Percentiles rank a stretch among this genome's conserved stretches.
Evolutionary conservation across 2,888 invertebrate species (phyloP).

Genomic region (Drosophila antonietae): DNA sequence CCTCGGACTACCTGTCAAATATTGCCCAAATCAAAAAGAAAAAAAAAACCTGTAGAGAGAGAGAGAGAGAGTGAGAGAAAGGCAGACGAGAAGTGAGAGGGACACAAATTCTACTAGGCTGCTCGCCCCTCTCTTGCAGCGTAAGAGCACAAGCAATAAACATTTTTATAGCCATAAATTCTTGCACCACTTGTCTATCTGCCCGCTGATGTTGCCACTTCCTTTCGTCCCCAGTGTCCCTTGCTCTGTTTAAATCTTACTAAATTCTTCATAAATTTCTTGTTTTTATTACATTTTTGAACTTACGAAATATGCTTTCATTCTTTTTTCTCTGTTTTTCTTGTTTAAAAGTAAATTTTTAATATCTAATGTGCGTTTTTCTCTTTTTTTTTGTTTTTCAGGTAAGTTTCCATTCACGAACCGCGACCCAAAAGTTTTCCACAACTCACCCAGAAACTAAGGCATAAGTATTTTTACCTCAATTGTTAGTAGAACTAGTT

Average conservation of each 20-base stretch:
- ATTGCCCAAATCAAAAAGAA: slow-evolving; percentile 16
- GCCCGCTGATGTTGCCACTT: slow-evolving; percentile 4
- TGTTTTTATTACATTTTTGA: slow-evolving; percentile 75
- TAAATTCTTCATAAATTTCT: slow-evolving; percentile 76
- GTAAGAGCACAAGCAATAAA: slow-evolving; percentile 69
- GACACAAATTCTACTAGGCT: slow-evolving; percentile 16
- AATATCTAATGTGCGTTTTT: slow-evolving; percentile 68
- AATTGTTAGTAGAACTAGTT: slow-evolving; percentile 20
- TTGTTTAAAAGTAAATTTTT: slow-evolving; percentile 47
- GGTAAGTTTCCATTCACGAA: slow-evolving; percentile 62
- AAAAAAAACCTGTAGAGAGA: slow-evolving; percentile 26
- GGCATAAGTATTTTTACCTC: slow-evolving; percentile 30
- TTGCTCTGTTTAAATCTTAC: slow-evolving; percentile 38
- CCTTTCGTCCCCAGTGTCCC: neutral
- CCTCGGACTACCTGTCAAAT: slow-evolving; percentile 66
- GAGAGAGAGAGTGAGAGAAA: neutral
- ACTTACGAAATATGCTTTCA: slow-evolving; percentile 53
- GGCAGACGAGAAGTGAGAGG: neutral
- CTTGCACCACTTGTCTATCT: slow-evolving; percentile 46
- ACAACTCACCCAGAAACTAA: slow-evolving; percentile 1
- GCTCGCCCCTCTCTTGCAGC: slow-evolving; percentile 11
- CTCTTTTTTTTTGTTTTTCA: slow-evolving; percentile 51
- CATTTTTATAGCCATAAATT: slow-evolving; percentile 78
- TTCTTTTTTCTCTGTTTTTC: slow-evolving; percentile 15
- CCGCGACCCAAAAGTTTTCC: slow-evolving; percentile 1